Conservation (phyloP, 1,140 invertebrate species). For the Penaeus japonicus region DNA sequence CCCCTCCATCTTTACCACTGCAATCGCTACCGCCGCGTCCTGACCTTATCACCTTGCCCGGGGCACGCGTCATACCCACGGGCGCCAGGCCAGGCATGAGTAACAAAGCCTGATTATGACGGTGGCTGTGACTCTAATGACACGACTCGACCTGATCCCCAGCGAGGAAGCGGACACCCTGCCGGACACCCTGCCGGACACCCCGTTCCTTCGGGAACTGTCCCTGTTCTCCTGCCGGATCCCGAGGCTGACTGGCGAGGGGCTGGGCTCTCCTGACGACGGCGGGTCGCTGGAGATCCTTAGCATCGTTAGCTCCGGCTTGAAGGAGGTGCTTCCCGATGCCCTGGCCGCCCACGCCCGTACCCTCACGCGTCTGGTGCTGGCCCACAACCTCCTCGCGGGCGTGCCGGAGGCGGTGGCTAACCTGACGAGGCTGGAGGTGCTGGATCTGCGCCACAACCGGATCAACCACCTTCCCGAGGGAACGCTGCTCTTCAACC, state of each 20-base stretch:
- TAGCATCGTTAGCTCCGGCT: slow-evolving; percentile 11
- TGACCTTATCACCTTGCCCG: no score
- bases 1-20: no score
- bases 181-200: not conserved
- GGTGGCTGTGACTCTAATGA: no score
- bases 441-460: slow-evolving; percentile 35
- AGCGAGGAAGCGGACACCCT: not conserved
- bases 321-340: not conserved
- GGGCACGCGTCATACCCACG: no score
- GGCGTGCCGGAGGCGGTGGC: not conserved
- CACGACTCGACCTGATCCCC: no score
- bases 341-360: not conserved
- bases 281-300: not conserved
- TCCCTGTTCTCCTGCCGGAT: not conserved
- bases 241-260: not conserved
- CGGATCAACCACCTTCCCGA: not conserved
- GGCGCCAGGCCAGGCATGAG: no score
- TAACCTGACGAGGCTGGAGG: slow-evolving; percentile 7
- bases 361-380: slow-evolving; percentile 19
- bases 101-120: no score
- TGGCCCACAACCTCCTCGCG: slow-evolving; percentile 26
- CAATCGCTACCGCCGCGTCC: no score
- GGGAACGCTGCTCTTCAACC: not conserved
- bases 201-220: not conserved
- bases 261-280: not conserved